Percentiles rank a stretch among this genome's conserved stretches.
phyloP scores from a whole-genome alignment of 2,797 vertebrate species.

The Bucorvus abyssinicus region DNA sequence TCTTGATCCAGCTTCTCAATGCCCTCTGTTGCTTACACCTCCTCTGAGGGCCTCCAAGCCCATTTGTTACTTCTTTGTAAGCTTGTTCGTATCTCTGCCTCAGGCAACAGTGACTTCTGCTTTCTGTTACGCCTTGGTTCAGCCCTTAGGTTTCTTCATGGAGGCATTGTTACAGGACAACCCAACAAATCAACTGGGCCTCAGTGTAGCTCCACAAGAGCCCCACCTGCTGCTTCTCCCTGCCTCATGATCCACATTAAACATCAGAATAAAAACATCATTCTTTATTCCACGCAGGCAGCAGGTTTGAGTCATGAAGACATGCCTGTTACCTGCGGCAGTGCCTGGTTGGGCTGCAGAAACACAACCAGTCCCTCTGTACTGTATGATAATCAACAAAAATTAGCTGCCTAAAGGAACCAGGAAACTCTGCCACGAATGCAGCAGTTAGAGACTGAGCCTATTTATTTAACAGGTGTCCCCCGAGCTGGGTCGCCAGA shows the following conservation, averaged over 20 bases:
- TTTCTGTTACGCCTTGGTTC: neutral
- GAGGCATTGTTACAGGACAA: accelerated
- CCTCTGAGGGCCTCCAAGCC: neutral
- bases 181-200: neutral
- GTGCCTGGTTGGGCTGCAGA: neutral
- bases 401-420: slow-evolving; percentile 62
- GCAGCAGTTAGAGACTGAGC: slow-evolving; percentile 49
- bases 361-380: slow-evolving; percentile 50
- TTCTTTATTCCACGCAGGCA: neutral
- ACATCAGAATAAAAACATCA: neutral
- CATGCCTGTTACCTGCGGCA: neutral
- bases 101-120: neutral
- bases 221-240: neutral
- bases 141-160: neutral
- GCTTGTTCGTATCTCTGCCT: neutral
- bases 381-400: slow-evolving; percentile 51
- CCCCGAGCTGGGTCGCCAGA: slow-evolving; percentile 51
- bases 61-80: neutral
- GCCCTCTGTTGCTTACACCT: neutral
- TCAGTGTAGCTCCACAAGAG: neutral
- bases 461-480: slow-evolving; percentile 69
- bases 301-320: neutral
- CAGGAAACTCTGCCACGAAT: slow-evolving; percentile 54
- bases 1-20: neutral
- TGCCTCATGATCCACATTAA: neutral